These are phyloP conservation scores for Megalops atlanticus DNA, from an alignment of 2,113 vertebrate species.

Conservation along the genomic window DNA sequence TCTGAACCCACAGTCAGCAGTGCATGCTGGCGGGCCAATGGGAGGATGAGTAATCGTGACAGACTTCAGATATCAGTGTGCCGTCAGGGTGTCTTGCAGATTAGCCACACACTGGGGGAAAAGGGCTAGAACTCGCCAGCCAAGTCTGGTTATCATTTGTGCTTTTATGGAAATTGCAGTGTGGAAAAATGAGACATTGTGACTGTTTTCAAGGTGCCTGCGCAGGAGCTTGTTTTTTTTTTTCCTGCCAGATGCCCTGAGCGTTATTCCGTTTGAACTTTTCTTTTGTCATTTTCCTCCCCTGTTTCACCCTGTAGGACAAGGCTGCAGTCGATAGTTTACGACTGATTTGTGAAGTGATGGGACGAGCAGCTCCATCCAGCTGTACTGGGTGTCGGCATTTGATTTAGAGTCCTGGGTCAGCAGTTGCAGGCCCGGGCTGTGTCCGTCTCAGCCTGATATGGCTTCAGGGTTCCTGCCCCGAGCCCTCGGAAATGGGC, in stretches of 20 bases:
- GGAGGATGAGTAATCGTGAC: slow-evolving; percentile 35
- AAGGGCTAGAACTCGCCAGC: slow-evolving; percentile 5
- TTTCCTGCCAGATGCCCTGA: not conserved
- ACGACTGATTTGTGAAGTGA: not conserved
- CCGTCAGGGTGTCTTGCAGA: slow-evolving; percentile 32
- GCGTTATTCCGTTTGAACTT: not conserved
- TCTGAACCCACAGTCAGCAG: slow-evolving; percentile 1
- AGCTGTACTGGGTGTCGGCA: not conserved
- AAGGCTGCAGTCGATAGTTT: not conserved
- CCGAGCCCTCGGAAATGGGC: not conserved
- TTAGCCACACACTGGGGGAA: slow-evolving; percentile 25
- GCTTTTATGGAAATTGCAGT: slow-evolving; percentile 3
- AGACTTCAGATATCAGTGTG: slow-evolving; percentile 27
- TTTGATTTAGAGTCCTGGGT: slow-evolving; percentile 1
- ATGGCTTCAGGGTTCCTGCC: not conserved
- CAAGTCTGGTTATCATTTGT: slow-evolving; percentile 7
- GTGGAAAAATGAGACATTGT: not conserved
- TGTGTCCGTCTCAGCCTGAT: not conserved
- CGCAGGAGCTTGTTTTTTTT: not conserved
- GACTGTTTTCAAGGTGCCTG: not conserved
- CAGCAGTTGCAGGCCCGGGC: not conserved
- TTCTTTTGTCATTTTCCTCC: not conserved
- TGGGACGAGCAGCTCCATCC: not conserved
- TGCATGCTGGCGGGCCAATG: not conserved
- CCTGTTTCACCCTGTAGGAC: too few species aligned